These are phyloP conservation scores for Agrenia bidenticulata DNA, from an alignment of 2,888 invertebrate genomes.

Conservation along the genomic window DNA sequence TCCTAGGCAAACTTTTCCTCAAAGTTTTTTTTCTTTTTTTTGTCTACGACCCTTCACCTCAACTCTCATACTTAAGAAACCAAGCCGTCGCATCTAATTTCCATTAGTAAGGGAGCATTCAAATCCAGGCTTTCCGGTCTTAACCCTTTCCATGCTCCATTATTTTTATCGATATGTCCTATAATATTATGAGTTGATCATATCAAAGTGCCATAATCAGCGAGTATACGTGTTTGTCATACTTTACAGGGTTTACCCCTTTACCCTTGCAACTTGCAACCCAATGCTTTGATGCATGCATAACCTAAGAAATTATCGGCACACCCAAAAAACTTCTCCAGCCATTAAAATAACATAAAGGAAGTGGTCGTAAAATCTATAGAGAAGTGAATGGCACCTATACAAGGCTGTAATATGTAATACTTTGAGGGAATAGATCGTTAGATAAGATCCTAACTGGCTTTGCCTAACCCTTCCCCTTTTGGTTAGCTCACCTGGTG, in stretches of 20 bases:
- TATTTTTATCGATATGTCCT: constrained; percentile 9
- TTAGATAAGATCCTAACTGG: constrained; percentile 19
- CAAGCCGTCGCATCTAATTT: constrained; percentile 3
- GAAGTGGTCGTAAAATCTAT: constrained; percentile 8
- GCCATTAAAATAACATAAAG: not conserved
- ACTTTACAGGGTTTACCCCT: too few relatives aligned
- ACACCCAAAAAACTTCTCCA: constrained; percentile 2
- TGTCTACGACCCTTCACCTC: not conserved
- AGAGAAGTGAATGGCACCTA: not conserved
- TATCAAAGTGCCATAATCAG: too few relatives aligned
- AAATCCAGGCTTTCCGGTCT: not conserved
- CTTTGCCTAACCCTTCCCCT: not conserved
- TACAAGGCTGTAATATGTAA: not conserved
- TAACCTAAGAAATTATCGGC: not conserved
- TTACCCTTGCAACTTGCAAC: too few relatives aligned
- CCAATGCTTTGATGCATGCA: too few relatives aligned
- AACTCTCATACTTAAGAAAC: too few relatives aligned
- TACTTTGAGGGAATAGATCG: not conserved
- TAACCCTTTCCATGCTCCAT: not conserved
- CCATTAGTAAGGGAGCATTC: constrained; percentile 6
- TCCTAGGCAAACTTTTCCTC: not conserved
- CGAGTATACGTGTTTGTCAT: too few relatives aligned
- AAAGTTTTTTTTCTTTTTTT: not conserved
- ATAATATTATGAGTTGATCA: too few relatives aligned
- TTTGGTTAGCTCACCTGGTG: too few relatives aligned